Evolutionary conservation across 1,140 invertebrate species (phyloP).

Genomic region (Andrena cerasifolii): DNA sequence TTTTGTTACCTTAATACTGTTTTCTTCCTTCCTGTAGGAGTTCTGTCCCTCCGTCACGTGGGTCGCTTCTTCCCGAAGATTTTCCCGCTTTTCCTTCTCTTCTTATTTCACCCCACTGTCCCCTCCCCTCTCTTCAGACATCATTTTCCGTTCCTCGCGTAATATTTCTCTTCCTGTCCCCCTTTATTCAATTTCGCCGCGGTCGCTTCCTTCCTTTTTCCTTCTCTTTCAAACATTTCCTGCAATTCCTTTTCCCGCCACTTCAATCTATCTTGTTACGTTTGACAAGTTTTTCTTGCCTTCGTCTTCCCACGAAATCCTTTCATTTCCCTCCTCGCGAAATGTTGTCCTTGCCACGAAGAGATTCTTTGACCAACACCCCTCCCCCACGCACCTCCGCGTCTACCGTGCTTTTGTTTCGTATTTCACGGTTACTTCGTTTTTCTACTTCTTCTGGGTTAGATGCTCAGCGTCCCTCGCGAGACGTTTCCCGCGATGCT

Average conservation of each 20-base stretch:
- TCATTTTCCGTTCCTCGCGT: constrained; percentile 31
- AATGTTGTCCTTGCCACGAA: background rate
- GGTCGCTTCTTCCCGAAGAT: background rate
- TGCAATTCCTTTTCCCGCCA: constrained; percentile 11
- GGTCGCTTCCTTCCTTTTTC: background rate
- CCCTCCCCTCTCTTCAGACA: background rate
- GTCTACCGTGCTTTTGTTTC: background rate
- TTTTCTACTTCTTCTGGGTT: background rate
- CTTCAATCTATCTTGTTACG: constrained; percentile 33
- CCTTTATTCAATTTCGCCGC: constrained; percentile 23
- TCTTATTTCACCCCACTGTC: background rate
- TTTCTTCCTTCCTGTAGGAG: no score
- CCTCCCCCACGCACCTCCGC: no score
- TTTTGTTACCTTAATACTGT: no score
- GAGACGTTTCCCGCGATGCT: background rate
- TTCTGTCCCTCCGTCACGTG: no score
- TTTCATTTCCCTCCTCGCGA: background rate
- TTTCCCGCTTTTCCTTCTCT: background rate
- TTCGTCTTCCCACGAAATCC: constrained; percentile 10
- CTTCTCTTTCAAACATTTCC: constrained; percentile 2
- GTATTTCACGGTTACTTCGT: background rate
- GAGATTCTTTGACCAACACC: no score
- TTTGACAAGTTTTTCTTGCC: constrained; percentile 33
- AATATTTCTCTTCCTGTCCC: constrained; percentile 23
- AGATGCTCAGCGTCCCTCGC: background rate